These are phyloP conservation scores for Pogonus chalceus DNA, from an alignment of 1,140 invertebrate genomes.

Conservation along the genomic window DNA sequence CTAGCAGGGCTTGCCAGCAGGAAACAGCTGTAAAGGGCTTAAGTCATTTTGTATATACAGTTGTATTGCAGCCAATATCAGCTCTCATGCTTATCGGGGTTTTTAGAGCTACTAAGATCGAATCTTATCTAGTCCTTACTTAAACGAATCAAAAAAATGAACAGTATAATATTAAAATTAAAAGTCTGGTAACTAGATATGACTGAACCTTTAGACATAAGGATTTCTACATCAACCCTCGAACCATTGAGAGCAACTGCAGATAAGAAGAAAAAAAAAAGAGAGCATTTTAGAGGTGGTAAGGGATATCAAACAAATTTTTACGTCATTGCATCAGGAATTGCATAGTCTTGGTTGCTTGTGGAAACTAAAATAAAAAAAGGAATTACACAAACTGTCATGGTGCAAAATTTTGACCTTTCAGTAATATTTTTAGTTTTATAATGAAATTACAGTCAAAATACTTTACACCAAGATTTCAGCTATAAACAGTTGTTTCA, in stretches of 20 bases:
- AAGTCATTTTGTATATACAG: not conserved
- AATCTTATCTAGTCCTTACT: no score
- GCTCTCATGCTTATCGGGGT: not conserved
- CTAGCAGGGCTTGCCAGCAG: constrained; percentile 2
- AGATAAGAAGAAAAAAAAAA: not conserved
- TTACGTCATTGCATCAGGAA: constrained; percentile 31
- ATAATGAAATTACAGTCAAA: no score
- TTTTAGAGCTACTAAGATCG: no score
- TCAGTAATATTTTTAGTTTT: no score
- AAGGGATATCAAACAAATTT: not conserved
- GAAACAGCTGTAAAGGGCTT: not conserved
- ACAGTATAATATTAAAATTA: no score
- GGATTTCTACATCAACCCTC: not conserved
- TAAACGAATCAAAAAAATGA: no score
- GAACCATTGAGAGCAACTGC: not conserved
- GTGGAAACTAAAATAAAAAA: constrained; percentile 14
- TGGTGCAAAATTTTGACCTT: no score
- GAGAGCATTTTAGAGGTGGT: not conserved
- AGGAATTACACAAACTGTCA: not conserved
- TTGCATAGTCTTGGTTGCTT: constrained; percentile 17
- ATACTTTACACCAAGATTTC: not conserved
- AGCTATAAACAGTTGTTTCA: no score
- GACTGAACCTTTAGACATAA: no score
- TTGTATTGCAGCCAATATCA: not conserved
- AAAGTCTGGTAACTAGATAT: no score